Evolutionary conservation across 2,888 invertebrate species (phyloP), one percentile per base, ranked within the genome.

Genomic region (Microctonus hyperodae): DNA sequence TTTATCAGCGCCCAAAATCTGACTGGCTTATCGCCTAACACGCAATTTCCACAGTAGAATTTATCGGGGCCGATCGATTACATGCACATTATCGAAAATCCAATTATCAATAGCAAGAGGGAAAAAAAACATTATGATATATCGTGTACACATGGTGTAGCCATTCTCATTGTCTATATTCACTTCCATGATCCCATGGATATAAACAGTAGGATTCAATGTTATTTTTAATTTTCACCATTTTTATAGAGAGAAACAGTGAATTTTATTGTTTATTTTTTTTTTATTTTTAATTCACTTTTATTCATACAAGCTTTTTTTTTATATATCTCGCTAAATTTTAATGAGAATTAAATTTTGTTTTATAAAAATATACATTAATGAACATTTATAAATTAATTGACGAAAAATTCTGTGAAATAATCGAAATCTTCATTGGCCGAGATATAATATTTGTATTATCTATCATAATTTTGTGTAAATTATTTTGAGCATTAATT

Each of bases 41-140:
- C 51, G 35, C n/a, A 4, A 40, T 53, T 61, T 60, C 22, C 59
- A 48, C 37, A 25, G 60, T 62, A 67, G 62, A 58, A 61, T 65
- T 61, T 67, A 64, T 61, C 13, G 58, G 35, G 51, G 58, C 59
- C 63, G n/a, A 62, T 56, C 68, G 68, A 67, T 60, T 68, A 70
- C 69, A 69, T 63, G 66, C 69, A 70, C 62, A 61, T 66, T 70
- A 66, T 61, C 65, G 56, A 33, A 53, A 71, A 64, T 64, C 55
- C 56, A 70, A 68, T 61, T 67, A 67, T 67, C 58, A 69, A 58
- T 61, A 64, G 57, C 55, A 35, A 57, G 25, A 51, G 44, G 64
- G 40, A 61, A 57, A 58, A 37, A 61, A 48, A 57, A 56, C 44
- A 61, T 68, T 63, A 62, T 37, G 51, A 66, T 65, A 65, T 69